These are phyloP conservation scores for Ormyrus rosae DNA, from an alignment of 2,888 invertebrate species.

Conservation along the genomic window DNA sequence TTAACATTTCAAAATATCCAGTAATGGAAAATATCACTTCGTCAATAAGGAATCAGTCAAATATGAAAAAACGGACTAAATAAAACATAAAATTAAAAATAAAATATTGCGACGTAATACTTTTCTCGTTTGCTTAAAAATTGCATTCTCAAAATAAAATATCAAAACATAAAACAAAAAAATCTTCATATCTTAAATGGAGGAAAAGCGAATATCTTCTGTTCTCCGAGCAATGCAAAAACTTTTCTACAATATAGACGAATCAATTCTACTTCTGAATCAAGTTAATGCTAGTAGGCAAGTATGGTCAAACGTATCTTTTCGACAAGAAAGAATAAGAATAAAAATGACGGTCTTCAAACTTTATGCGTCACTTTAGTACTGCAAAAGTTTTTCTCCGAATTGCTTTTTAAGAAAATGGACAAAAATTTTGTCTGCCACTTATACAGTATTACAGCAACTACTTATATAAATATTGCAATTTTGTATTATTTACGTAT, in stretches of 20 bases:
- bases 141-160: too few relatives aligned
- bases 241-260: constrained; percentile 15
- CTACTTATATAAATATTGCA: too few relatives aligned
- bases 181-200: constrained; percentile 2
- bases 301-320: constrained; percentile 25
- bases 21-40: too few relatives aligned
- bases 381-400: constrained; percentile 9
- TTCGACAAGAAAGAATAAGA: constrained; percentile 11
- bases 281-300: constrained; percentile 6
- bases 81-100: too few relatives aligned
- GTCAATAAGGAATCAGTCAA: too few relatives aligned
- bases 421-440: constrained; percentile 19
- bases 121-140: too few relatives aligned
- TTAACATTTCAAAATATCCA: too few relatives aligned
- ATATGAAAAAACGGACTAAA: too few relatives aligned
- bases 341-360: constrained; percentile 43
- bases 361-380: constrained; percentile 37
- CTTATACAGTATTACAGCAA: too few relatives aligned
- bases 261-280: constrained; percentile 35
- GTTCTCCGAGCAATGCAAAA: constrained; percentile 17
- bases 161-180: background rate
- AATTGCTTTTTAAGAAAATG: constrained; percentile 35
- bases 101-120: too few relatives aligned
- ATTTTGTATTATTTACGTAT: too few relatives aligned
- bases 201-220: constrained; percentile 20